Base-by-base conservation (phyloP, 2,888 invertebrate genomes). In the Cheilosia soror region DNA sequence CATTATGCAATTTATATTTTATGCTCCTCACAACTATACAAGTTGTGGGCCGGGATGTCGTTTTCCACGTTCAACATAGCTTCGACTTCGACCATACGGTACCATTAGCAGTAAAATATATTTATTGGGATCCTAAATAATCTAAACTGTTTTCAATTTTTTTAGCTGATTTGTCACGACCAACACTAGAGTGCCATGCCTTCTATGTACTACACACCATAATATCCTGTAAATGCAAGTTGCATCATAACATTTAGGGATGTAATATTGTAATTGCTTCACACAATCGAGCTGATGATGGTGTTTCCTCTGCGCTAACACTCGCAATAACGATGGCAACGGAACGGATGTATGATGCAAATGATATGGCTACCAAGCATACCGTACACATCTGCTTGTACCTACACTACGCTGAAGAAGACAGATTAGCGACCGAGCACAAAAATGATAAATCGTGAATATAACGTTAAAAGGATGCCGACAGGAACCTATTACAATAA, bases 51-150 rank as follows among this genome's bases (percentile, higher is more conserved):
- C 33, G 3, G 5, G 29, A 7, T n/a, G 31, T n/a, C n/a, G 5
- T 15, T 6, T n/a, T 20, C 31, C 11, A 49, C 40, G 15, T 9
- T 13, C 27, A 6, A 2, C 0, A 47, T 33, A 20, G 20, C 20
- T 20, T 1, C 20, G 20, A 20, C 20, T 20, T 1, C 20, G 20
- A 20, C 20, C 20, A 20, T 20, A 20, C 20, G 20, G 20, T 2
- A 33, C 33, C 65, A 47, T 47, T 57, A 42, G 51, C 76, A 60
- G 62, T 47, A 69, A 27, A 69, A 62, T 57, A 62, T 69, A 55
- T 78, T 69, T 63, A 78, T 78, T 63, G 62, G 40, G 37, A 71
- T 62, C 40, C 58, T 76, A 71, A 69, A 78, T 78, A 63, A 62
- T 63, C 69, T 53, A 77, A 69, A 55, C 25, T 55, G 31, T 60